These are phyloP conservation scores for Junco hyemalis DNA, from an alignment of 2,113 vertebrate species.

Conservation along the genomic window DNA sequence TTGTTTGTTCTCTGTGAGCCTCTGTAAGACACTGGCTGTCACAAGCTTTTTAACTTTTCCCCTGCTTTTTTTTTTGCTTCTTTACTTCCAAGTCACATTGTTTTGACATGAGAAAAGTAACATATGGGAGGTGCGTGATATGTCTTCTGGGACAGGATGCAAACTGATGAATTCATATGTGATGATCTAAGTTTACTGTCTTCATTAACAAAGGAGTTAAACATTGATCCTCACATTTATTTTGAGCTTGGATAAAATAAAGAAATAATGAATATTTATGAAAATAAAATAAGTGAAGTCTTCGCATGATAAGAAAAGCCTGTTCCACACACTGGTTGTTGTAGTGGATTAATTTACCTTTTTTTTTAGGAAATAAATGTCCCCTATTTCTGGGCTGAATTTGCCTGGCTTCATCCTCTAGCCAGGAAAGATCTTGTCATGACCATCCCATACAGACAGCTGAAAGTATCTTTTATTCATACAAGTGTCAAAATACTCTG, in stretches of 20 bases:
- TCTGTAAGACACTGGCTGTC: not conserved
- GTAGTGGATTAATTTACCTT: not conserved
- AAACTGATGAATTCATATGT: not conserved
- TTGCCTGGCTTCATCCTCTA: not conserved
- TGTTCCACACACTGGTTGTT: not conserved
- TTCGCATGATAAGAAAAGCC: not conserved
- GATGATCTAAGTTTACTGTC: not conserved
- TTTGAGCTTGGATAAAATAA: not conserved
- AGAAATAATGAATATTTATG: not conserved
- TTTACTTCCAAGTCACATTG: not conserved
- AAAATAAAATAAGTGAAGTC: not conserved
- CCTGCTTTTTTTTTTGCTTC: not conserved
- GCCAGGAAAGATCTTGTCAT: not conserved
- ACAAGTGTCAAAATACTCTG: not conserved
- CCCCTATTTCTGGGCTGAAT: not conserved
- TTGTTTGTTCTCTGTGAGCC: not conserved
- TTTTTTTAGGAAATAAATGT: not conserved
- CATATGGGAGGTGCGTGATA: rapidly evolving
- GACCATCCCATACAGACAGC: not conserved
- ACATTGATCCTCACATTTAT: not conserved
- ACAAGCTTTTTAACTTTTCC: not conserved
- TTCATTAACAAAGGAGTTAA: not conserved
- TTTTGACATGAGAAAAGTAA: not conserved
- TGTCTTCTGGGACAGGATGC: not conserved
- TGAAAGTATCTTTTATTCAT: not conserved